Evolutionary conservation across 2,113 vertebrate genomes (phyloP).

Genomic region (Tachysurus vachellii): DNA sequence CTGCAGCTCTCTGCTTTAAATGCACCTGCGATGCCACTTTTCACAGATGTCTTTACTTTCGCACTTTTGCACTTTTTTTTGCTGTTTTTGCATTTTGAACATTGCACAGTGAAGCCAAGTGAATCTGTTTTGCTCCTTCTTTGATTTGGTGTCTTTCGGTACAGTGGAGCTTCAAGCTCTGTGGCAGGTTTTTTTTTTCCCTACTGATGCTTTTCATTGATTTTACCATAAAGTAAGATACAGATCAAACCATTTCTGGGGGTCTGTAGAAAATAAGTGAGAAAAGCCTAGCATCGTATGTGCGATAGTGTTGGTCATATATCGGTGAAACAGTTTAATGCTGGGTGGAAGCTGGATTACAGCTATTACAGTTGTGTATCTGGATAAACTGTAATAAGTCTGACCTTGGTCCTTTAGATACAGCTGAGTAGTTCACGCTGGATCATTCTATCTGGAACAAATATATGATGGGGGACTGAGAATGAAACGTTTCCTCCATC

Average conservation of each 20-base stretch:
- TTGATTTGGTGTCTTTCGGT: background rate
- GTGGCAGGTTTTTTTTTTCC: background rate
- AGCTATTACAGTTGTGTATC: background rate
- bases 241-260: background rate
- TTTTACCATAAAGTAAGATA: conserved; percentile 3
- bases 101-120: background rate
- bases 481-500: background rate
- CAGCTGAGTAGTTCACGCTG: background rate
- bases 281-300: background rate
- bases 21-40: background rate
- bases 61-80: background rate
- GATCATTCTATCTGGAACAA: background rate
- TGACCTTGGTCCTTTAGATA: background rate
- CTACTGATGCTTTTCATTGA: conserved; percentile 8
- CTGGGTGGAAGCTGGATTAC: background rate
- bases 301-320: background rate
- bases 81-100: too few species aligned
- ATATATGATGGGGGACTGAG: background rate
- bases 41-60: background rate
- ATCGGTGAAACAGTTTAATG: background rate
- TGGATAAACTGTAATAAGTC: background rate
- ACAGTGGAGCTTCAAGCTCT: background rate
- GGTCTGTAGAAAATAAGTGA: background rate
- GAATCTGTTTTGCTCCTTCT: background rate
- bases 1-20: background rate